phyloP scores from a whole-genome alignment of 2,797 vertebrate species.

The Lophotriccus pileatus region DNA sequence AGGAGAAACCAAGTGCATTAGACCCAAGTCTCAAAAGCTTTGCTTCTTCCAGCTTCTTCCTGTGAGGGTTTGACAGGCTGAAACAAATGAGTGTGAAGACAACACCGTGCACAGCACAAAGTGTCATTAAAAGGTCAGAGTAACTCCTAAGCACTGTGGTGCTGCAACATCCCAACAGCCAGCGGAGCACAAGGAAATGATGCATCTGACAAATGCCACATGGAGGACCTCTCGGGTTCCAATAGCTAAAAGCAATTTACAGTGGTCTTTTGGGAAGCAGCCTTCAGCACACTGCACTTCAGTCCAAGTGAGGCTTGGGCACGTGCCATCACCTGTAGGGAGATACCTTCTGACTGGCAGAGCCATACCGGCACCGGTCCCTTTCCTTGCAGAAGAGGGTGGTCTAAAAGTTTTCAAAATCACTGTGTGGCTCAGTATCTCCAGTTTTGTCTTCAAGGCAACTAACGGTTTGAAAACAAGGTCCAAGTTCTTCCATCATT shows the following conservation, averaged over 20 bases:
- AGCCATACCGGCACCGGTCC: neutral
- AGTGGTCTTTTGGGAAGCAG: neutral
- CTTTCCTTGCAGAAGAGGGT: neutral
- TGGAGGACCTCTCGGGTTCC: neutral
- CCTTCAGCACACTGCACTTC: neutral
- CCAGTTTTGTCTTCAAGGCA: neutral
- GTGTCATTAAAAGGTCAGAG: neutral
- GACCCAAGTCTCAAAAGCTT: neutral
- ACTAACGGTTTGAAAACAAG: neutral
- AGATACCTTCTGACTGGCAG: fast-evolving
- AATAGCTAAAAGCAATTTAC: neutral
- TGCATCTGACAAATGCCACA: neutral
- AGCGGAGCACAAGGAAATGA: neutral
- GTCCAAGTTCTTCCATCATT: neutral
- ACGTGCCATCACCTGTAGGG: fast-evolving
- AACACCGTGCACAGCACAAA: fast-evolving
- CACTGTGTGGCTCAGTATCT: neutral
- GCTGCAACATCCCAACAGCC: neutral
- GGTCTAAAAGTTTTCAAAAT: neutral
- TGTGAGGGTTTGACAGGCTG: neutral
- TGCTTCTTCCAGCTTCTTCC: neutral
- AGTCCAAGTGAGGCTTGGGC: neutral
- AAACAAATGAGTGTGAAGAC: neutral
- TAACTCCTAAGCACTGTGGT: fast-evolving
- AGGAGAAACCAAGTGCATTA: neutral